A percentile compares a stretch with the other conserved stretches of the same genome.
Conservation (phyloP, 2,888 invertebrate genomes). For the Clistopyga incitator region DNA sequence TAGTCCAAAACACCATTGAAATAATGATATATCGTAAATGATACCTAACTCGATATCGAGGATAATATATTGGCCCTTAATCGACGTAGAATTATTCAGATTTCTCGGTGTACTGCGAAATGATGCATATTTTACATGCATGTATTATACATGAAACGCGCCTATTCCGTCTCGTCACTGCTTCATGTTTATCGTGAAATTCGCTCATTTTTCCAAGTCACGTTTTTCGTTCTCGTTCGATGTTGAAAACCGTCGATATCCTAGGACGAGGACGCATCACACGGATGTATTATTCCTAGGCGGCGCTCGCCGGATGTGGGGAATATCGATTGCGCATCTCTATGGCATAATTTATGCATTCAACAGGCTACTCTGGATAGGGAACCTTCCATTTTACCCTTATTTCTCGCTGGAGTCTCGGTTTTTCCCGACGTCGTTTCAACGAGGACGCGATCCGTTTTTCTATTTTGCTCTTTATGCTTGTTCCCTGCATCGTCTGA, state of each 20-base stretch:
- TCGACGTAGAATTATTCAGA: slow-evolving; percentile 5
- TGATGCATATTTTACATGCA: slow-evolving; percentile 1
- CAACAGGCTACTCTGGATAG: slow-evolving; percentile 37
- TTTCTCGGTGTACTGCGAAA: background rate
- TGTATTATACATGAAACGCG: slow-evolving; percentile 24
- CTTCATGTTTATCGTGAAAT: slow-evolving; percentile 6
- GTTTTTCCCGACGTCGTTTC: background rate
- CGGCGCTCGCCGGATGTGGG: background rate
- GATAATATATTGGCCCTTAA: no score
- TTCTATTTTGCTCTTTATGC: background rate
- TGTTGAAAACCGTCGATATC: slow-evolving; percentile 5
- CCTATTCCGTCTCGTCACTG: background rate
- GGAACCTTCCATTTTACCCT: background rate
- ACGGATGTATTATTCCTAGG: slow-evolving; percentile 19
- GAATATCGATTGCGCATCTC: slow-evolving; percentile 47
- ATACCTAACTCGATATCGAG: no score
- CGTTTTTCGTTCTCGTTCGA: slow-evolving; percentile 4
- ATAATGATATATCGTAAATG: no score
- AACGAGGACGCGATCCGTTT: background rate
- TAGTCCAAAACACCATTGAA: no score
- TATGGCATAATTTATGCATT: slow-evolving; percentile 45
- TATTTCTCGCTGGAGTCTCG: background rate
- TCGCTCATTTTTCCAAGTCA: slow-evolving; percentile 25
- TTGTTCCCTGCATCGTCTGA: background rate
- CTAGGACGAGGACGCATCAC: slow-evolving; percentile 2